Conservation (phyloP, 2,888 invertebrate species). For the Hemistola chrysoprasaria region DNA sequence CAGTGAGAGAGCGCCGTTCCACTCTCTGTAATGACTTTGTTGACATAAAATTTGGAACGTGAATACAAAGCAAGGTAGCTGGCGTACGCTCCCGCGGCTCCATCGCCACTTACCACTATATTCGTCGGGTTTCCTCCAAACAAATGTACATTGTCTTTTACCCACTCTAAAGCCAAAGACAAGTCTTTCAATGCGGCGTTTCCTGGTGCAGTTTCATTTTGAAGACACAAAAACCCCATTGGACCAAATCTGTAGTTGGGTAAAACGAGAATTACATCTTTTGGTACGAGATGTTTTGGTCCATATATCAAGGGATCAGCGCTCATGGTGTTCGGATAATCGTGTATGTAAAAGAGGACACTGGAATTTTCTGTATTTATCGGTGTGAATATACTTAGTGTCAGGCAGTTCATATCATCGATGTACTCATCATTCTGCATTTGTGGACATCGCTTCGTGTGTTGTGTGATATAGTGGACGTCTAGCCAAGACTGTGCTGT, state of each 20-base stretch:
- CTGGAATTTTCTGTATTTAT: conserved; percentile 35
- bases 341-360: conserved; percentile 68
- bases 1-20: conserved; percentile 59
- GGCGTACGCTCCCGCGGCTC: conserved; percentile 55
- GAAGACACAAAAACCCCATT: conserved; percentile 64
- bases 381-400: conserved; percentile 61
- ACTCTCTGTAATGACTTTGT: conserved; percentile 63
- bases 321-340: conserved; percentile 45
- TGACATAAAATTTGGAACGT: conserved; percentile 45
- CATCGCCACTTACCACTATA: conserved; percentile 62
- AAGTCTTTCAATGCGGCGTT: conserved; percentile 69
- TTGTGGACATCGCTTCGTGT: conserved; percentile 57
- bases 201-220: conserved; percentile 56
- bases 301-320: conserved; percentile 59
- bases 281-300: conserved; percentile 55
- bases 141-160: conserved; percentile 47
- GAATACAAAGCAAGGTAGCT: conserved; percentile 57
- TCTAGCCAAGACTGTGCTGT: conserved; percentile 34
- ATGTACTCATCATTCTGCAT: conserved; percentile 33
- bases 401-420: conserved; percentile 58
- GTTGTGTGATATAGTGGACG: conserved; percentile 37
- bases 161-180: conserved; percentile 60
- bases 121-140: conserved; percentile 64
- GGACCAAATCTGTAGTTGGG: conserved; percentile 68
- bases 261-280: conserved; percentile 55